Evolutionary conservation across 2,888 invertebrate species (phyloP).

Genomic region (Noctua janthe): DNA sequence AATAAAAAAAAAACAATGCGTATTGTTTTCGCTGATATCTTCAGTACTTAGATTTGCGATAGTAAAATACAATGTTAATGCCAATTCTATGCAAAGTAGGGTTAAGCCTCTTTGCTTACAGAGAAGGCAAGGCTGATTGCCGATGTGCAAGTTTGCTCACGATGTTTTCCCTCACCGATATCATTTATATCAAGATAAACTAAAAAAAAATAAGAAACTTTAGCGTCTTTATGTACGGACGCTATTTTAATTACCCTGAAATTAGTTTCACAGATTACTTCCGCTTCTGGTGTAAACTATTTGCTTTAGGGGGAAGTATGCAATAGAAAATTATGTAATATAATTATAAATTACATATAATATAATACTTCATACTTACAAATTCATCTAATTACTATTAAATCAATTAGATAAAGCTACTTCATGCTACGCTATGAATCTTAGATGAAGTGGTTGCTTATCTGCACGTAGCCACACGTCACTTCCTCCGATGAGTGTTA

Average conservation of each 20-base stretch:
- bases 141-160: not conserved
- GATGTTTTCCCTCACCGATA: not conserved
- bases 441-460: not conserved
- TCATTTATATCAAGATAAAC: not conserved
- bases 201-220: not conserved
- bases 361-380: not conserved
- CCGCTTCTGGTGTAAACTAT: constrained; percentile 9
- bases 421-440: constrained; percentile 2
- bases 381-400: not conserved
- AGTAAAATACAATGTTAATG: not conserved
- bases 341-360: too few species aligned
- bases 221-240: not conserved
- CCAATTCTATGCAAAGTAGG: not conserved
- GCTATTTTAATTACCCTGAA: constrained; percentile 8
- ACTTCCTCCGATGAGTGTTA: not conserved
- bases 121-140: not conserved
- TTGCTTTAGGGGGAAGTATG: not conserved
- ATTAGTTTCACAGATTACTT: constrained; percentile 28
- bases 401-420: not conserved
- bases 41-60: constrained; percentile 4
- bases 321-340: constrained; percentile 15
- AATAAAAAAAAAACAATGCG: constrained; percentile 24
- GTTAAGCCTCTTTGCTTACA: not conserved
- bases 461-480: not conserved
- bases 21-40: constrained; percentile 15